A percentile compares a stretch with the other conserved stretches of the same genome.
Evolutionary conservation across 2,113 vertebrate genomes (phyloP).

Genomic region (Pelmatolapia mariae): DNA sequence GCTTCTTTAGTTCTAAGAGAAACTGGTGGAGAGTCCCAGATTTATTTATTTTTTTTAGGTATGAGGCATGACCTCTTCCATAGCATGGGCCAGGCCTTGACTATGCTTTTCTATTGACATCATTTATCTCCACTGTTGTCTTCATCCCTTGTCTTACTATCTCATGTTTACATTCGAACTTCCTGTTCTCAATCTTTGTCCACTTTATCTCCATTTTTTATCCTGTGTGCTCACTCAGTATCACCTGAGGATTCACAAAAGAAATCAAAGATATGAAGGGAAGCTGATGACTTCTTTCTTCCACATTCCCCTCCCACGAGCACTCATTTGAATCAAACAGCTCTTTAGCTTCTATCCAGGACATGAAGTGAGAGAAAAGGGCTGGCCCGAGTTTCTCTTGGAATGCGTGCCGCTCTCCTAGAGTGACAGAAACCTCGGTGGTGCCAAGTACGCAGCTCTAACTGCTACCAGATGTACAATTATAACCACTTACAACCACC

Average conservation of each 20-base stretch:
- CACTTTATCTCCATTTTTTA: background rate
- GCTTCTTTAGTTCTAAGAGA: background rate
- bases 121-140: background rate
- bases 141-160: background rate
- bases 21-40: background rate
- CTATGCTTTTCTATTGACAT: background rate
- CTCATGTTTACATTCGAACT: background rate
- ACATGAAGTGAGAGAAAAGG: background rate
- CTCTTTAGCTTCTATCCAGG: slow-evolving; percentile 20
- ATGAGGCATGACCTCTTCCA: background rate
- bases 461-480: slow-evolving; percentile 65
- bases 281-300: background rate
- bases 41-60: background rate
- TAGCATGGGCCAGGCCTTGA: background rate
- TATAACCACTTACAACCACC: slow-evolving; percentile 34
- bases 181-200: background rate
- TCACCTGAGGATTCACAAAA: background rate
- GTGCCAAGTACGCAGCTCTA: slow-evolving; percentile 44
- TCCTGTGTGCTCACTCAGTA: background rate
- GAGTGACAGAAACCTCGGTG: background rate
- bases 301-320: background rate
- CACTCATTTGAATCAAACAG: slow-evolving; percentile 2
- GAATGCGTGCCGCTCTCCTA: background rate
- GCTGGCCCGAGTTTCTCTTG: background rate
- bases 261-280: background rate